Percentiles rank a stretch among this genome's conserved stretches.
These are phyloP conservation scores for Neodiprion virginianus DNA, from an alignment of 1,140 invertebrate species.

Conservation along the genomic window DNA sequence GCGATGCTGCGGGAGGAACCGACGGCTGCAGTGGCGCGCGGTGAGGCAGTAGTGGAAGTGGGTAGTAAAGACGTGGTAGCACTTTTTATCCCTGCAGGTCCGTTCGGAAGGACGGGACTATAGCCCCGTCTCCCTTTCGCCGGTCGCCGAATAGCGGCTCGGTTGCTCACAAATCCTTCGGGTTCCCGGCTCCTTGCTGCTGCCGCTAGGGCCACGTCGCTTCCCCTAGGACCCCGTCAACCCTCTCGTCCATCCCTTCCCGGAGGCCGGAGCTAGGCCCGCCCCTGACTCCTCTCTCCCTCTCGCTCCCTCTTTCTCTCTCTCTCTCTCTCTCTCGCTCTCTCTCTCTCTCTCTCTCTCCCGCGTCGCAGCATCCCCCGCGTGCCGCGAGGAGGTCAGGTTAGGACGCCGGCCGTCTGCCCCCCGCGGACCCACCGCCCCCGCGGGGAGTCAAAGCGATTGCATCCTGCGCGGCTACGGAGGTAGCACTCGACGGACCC, in stretches of 20 bases:
- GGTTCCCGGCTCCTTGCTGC: conserved; percentile 53
- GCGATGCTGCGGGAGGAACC: neutral
- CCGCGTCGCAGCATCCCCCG: neutral
- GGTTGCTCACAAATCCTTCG: conserved; percentile 61
- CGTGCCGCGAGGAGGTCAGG: neutral
- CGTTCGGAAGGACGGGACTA: conserved; percentile 8
- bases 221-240: neutral
- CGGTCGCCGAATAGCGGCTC: conserved; percentile 56
- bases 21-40: neutral
- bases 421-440: conserved; percentile 27
- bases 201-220: conserved; percentile 39
- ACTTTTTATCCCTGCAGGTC: conserved; percentile 18
- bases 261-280: neutral
- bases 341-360: neutral
- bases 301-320: neutral
- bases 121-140: conserved; percentile 36
- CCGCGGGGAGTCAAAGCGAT: conserved; percentile 18
- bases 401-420: conserved; percentile 26
- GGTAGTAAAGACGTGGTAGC: conserved; percentile 22
- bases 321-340: neutral
- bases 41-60: conserved; percentile 29
- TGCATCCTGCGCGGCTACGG: conserved; percentile 13
- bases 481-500: conserved; percentile 32
- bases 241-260: conserved; percentile 9
- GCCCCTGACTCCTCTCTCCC: conserved; percentile 3